A percentile compares a stretch with the other conserved stretches of the same genome.
Evolutionary conservation across 2,888 invertebrate species (phyloP).

Genomic region (Anoplius nigerrimus): DNA sequence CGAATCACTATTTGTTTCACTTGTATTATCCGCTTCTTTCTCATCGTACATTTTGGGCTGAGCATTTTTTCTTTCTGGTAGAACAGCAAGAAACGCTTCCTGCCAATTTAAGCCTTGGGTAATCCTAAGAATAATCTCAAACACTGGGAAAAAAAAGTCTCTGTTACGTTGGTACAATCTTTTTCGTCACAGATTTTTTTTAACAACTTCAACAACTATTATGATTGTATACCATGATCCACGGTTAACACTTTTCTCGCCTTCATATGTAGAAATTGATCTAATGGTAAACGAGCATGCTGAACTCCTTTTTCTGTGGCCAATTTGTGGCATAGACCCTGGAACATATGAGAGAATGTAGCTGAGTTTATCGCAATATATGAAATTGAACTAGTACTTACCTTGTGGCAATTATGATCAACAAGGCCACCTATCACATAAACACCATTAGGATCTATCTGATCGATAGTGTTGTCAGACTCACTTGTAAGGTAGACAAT

Average conservation of each 20-base stretch:
- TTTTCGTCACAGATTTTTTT: conserved; percentile 14
- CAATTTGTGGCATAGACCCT: conserved; percentile 90
- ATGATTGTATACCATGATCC: conserved; percentile 87
- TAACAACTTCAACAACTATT: no score
- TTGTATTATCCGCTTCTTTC: conserved; percentile 11
- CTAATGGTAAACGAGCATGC: conserved; percentile 92
- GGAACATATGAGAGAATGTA: conserved; percentile 39
- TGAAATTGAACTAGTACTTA: conserved; percentile 34
- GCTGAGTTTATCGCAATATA: no score
- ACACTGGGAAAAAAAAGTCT: conserved; percentile 79
- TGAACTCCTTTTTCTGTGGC: conserved; percentile 86
- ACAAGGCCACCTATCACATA: conserved; percentile 98
- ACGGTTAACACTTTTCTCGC: conserved; percentile 95
- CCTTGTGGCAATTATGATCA: conserved; percentile 97
- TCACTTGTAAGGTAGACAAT: conserved; percentile 96
- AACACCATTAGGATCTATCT: conserved; percentile 84
- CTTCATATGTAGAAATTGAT: conserved; percentile 92
- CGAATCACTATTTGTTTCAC: not conserved
- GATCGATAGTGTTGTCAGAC: conserved; percentile 89
- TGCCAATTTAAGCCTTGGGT: conserved; percentile 88
- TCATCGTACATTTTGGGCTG: conserved; percentile 66
- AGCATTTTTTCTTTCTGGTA: conserved; percentile 88
- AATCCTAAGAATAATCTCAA: conserved; percentile 86
- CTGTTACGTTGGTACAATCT: conserved; percentile 12
- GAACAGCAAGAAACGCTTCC: conserved; percentile 84